phyloP scores from a whole-genome alignment of 2,797 vertebrate genomes.

The Sebastes melanostomus region DNA sequence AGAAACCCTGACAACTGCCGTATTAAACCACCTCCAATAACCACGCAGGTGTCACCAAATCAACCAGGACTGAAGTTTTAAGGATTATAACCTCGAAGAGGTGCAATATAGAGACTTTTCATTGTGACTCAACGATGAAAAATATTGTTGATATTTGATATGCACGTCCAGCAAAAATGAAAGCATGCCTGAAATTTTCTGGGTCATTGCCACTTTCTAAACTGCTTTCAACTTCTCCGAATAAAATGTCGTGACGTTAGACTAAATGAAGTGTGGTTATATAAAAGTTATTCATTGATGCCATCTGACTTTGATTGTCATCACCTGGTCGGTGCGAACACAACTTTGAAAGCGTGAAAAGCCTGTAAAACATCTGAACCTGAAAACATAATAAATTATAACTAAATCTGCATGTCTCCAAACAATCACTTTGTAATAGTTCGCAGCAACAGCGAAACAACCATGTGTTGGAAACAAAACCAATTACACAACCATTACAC shows the following conservation, averaged over 20 bases:
- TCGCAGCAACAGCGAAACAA: conserved; percentile 42
- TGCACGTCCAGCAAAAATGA: conserved; percentile 17
- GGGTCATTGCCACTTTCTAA: conserved; percentile 20
- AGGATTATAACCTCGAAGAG: not conserved
- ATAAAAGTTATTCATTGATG: conserved; percentile 27
- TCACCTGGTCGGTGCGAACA: conserved; percentile 22
- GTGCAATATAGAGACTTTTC: not conserved
- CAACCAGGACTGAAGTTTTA: not conserved
- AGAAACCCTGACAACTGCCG: not conserved
- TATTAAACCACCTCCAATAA: not conserved
- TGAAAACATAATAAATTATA: conserved; percentile 24
- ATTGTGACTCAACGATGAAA: conserved; percentile 4
- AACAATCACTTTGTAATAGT: conserved; percentile 42
- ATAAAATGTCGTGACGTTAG: not conserved
- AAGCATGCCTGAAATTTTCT: conserved; percentile 30
- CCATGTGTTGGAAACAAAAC: conserved; percentile 54
- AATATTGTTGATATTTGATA: conserved; percentile 30
- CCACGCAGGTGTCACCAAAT: not conserved
- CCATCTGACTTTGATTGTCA: conserved; percentile 29
- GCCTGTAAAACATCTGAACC: conserved; percentile 53
- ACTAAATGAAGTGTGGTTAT: conserved; percentile 1
- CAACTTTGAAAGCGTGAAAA: conserved; percentile 13
- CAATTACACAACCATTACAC: conserved; percentile 59
- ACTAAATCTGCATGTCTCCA: conserved; percentile 47
- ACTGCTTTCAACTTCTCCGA: conserved; percentile 3